Conservation (phyloP, 37 sponge, comb jelly and placozoan species). For the Hormiphora californensis region DNA sequence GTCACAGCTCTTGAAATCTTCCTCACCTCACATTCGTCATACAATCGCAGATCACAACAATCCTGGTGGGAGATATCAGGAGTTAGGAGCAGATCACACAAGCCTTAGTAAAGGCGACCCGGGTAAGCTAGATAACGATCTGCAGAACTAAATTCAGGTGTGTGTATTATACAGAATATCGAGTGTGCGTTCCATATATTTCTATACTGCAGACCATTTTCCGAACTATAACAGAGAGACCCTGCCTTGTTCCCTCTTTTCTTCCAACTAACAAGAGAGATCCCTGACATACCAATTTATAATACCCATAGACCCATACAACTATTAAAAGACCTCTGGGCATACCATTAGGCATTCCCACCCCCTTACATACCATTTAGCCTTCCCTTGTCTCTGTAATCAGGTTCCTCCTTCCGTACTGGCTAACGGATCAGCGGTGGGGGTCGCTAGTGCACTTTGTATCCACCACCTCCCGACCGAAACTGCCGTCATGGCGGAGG, state of each 20-base stretch:
- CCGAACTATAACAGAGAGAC: no score
- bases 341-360: not conserved
- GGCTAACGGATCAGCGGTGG: conserved; percentile 20
- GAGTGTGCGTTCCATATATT: no score
- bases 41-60: conserved; percentile 78
- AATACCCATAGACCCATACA: no score
- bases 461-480: not conserved
- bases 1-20: conserved; percentile 78
- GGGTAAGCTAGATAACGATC: not conserved
- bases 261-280: no score
- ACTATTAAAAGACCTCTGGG: conserved; percentile 61
- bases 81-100: not conserved
- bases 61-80: conserved; percentile 55
- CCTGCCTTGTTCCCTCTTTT: no score
- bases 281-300: no score
- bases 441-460: not conserved
- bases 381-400: conserved; percentile 29
- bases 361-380: not conserved
- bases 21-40: conserved; percentile 86
- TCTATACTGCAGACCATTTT: no score
- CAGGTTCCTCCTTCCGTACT: conserved; percentile 21
- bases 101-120: not conserved
- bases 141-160: no score
- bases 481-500: conserved; percentile 26
- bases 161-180: no score